Evolutionary conservation across 2,888 invertebrate species (phyloP).

Genomic region (Pomacea canaliculata): DNA sequence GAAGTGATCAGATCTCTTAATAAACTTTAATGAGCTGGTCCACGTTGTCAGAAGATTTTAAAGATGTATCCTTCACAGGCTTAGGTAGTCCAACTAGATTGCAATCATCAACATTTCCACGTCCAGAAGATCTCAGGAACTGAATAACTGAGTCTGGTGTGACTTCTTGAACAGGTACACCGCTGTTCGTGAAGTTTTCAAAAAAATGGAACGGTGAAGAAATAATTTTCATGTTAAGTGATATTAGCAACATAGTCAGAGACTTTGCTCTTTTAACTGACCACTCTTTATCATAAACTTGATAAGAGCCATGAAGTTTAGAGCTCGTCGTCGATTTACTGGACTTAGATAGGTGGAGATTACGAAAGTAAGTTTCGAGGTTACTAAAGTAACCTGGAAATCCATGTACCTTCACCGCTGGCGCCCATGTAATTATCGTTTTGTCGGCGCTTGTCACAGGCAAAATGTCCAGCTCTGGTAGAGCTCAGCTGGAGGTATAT

Average conservation of each 20-base stretch:
- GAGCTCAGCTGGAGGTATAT: constrained; percentile 14
- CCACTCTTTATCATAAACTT: too few species aligned
- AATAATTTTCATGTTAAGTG: constrained; percentile 26
- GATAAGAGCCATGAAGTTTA: too few species aligned
- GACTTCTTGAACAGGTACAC: constrained; percentile 12
- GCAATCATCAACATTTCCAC: constrained; percentile 13
- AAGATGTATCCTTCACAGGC: not conserved
- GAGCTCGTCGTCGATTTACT: too few species aligned
- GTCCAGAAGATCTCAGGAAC: constrained; percentile 22
- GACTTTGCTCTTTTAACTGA: not conserved
- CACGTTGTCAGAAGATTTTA: not conserved
- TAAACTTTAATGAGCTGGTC: not conserved
- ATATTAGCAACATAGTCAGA: constrained; percentile 7
- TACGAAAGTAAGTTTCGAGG: not conserved
- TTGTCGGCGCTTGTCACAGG: constrained; percentile 6
- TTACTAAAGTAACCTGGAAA: constrained; percentile 9
- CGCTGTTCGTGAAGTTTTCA: constrained; percentile 13
- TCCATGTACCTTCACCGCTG: not conserved
- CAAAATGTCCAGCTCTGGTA: constrained; percentile 3
- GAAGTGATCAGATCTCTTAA: not conserved
- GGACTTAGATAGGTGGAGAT: too few species aligned
- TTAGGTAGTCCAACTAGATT: constrained; percentile 24
- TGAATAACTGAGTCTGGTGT: constrained; percentile 21
- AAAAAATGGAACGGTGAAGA: constrained; percentile 20
- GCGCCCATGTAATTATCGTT: not conserved